These are phyloP conservation scores for Bombyx mori DNA, from an alignment of 1,140 invertebrate genomes.

Conservation along the genomic window ASM3026992v2 NC_085126.1:7701001-7701500, in stretches of 20 bases:
- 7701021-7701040: constrained; percentile 20
- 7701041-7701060: neutral
- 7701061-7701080: neutral
- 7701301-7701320: constrained; percentile 10
- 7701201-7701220: constrained; percentile 15
- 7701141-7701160: constrained; percentile 31
- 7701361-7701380: constrained; percentile 16
- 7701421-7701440: constrained; percentile 13
- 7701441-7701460: constrained; percentile 20
- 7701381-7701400: constrained; percentile 14
- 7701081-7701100: neutral
- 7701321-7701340: constrained; percentile 9
- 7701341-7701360: constrained; percentile 12
- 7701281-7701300: constrained; percentile 12
- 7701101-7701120: constrained; percentile 14
- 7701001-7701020: constrained; percentile 42
- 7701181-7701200: constrained; percentile 10
- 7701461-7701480: constrained; percentile 20
- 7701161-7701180: constrained; percentile 16
- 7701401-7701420: constrained; percentile 3
- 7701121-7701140: constrained; percentile 8
- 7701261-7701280: constrained; percentile 34
- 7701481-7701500: constrained; percentile 48
- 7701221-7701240: constrained; percentile 35
- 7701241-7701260: constrained; percentile 30